Evolutionary conservation across 2,113 vertebrate species (phyloP), one percentile per base, ranked within the genome.

Genomic region (Hypanus sabinus): DNA sequence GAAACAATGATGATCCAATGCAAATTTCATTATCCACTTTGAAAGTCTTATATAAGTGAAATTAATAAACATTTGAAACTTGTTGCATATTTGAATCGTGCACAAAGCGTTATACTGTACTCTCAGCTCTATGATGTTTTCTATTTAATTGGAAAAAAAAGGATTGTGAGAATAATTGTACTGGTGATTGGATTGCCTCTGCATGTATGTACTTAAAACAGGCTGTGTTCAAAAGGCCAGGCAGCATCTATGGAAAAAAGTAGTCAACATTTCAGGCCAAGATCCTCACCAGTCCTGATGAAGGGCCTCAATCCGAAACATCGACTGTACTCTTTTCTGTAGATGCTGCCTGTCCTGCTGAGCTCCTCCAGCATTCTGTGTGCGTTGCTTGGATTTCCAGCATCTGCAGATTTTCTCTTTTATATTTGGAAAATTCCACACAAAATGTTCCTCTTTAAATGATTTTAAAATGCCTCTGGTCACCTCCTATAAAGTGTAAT

Each of bases 81-180:
- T 71, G 33, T 8, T 70, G 33, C 65, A 70, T 92, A 33, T 38
- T 33, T 36, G n/a, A 71, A 24, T 71, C 24, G 33, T 92, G 33
- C 20, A 38, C 10, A 38, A 18, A 14, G 33, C 46, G 65, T 71
- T 92, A 33, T 38, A 36, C 2, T 60, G 46, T 30, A 70, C 22
- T 92, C 68, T 92, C 68, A 70, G 68, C 22, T 10, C 33, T 24
- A 12, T 36, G 38, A 38, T 71, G n/a, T 91, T 18, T 71, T 71
- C 62, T 18, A 92, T 92, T 27, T 92, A 68, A 71, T 92, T 90
- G 24, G 68, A 91, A 91, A 68, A 65, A 46, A 46, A n/a, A 68
- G 24, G 30, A 33, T 68, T 92, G 90, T 30, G 68, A 38, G 36
- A 92, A 62, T 38, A 81, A 27, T 70, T 0, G 10, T 70, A 8